Evolutionary conservation across 1,140 invertebrate genomes (phyloP), one percentile per base, ranked within the genome.

Genomic region (Anagrus nilaparvatae): DNA sequence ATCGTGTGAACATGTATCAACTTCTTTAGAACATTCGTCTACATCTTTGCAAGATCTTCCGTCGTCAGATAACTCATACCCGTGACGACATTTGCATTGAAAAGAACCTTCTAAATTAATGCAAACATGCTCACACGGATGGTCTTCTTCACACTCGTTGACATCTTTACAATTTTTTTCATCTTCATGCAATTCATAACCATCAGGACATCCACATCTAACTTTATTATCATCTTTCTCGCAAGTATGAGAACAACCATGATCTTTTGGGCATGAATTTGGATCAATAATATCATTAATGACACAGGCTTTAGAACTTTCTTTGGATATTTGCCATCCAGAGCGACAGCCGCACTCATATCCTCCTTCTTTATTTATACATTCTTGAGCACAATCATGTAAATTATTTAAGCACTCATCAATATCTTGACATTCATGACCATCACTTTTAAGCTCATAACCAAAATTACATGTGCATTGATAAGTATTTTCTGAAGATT

Each of bases 71-170:
- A 72, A 53, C 7, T 55, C 48, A 36, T 59, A 71, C 3, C 70
- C 71, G 4, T 34, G 10, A 17, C 68, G 72, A 55, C 75, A 73
- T 38, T 63, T 63, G 53, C 86, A 89, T 37, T 74, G 74, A 49
- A 84, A 86, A 29, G 79, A 74, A 1, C 85, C 86, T 3, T 72
- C 67, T 24, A 80, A 74, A 57, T 90, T 89, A 1, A 79, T 60
- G 53, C 86, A 89, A 2, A 72, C 57, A 32, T 78, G 67, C 21
- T 69, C 71, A 41, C 77, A 79, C 2, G 67, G 68, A 25, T 75
- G 74, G 9, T 59, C 39, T 25, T 37, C 13, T 8, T 30, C 3
- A 49, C 81, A 83, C 53, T 82, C 81, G 53, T 82, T 72, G 38
- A 80, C 74, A 52, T 82, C 78, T 35, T 67, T 67, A 53, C 80